Percentiles rank a stretch among this genome's conserved stretches.
Conservation (phyloP, 92 coral and sea anemone species). For the Zoanthus gigantus region DNA sequence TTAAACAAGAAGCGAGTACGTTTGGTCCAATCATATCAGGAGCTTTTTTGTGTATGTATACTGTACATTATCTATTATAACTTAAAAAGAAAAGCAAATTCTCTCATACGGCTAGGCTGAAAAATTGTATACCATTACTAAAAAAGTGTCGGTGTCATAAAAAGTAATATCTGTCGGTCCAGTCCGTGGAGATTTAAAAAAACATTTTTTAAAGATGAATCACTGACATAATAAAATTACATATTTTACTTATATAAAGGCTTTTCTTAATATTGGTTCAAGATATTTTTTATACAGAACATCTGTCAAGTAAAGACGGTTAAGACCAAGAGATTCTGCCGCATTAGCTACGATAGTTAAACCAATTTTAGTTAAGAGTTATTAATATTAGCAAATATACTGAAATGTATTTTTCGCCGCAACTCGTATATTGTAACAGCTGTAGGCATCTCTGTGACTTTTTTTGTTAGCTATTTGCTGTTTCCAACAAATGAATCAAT, state of each 20-base stretch:
- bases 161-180: constrained; percentile 7
- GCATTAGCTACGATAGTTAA: neutral
- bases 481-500: constrained; percentile 27
- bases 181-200: neutral
- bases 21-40: too few species aligned
- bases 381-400: neutral
- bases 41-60: too few species aligned
- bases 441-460: neutral
- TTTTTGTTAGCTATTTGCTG: constrained; percentile 27
- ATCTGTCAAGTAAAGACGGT: neutral
- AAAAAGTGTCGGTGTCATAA: neutral
- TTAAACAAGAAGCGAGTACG: too few species aligned
- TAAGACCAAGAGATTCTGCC: neutral
- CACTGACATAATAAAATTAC: neutral
- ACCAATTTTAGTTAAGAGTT: neutral
- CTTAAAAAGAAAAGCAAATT: neutral
- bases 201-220: neutral
- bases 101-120: neutral
- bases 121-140: neutral
- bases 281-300: neutral
- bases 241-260: neutral
- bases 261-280: neutral
- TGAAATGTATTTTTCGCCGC: neutral
- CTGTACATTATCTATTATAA: neutral
- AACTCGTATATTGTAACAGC: neutral